These are phyloP conservation scores for Lottia scabra DNA, from an alignment of 2,888 invertebrate genomes.

Conservation along the genomic window DNA sequence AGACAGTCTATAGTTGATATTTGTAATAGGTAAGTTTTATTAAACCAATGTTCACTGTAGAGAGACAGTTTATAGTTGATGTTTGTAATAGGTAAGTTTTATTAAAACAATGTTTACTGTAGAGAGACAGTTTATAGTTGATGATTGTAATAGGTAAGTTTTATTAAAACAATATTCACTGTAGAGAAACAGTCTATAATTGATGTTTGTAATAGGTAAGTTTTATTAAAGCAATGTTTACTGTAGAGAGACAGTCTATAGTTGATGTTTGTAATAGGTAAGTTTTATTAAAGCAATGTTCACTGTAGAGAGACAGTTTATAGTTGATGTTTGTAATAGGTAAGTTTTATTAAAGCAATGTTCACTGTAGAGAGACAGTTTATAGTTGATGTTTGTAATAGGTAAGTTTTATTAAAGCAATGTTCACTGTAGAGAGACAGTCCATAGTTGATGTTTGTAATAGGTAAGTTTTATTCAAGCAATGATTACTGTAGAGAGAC, in stretches of 20 bases:
- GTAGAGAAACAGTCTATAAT: slow-evolving; percentile 80
- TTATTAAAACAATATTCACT: no score
- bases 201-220: slow-evolving; percentile 74
- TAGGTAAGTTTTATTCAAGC: slow-evolving; percentile 57
- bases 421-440: slow-evolving; percentile 79
- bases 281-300: no score
- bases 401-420: no score
- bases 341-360: no score
- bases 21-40: slow-evolving; percentile 72
- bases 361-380: slow-evolving; percentile 80
- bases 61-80: slow-evolving; percentile 77
- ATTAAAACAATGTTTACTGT: slow-evolving; percentile 84
- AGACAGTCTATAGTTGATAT: slow-evolving; percentile 79
- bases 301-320: slow-evolving; percentile 78
- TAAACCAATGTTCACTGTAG: slow-evolving; percentile 82
- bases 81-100: slow-evolving; percentile 74
- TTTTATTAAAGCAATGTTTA: no score
- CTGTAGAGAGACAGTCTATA: slow-evolving; percentile 80
- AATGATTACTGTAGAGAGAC: slow-evolving; percentile 79
- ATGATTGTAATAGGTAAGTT: slow-evolving; percentile 74
- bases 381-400: slow-evolving; percentile 77
- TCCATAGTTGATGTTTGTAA: slow-evolving; percentile 80
- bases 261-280: slow-evolving; percentile 75
- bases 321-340: slow-evolving; percentile 77
- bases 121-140: slow-evolving; percentile 78